Evolutionary conservation across 2,797 vertebrate species (phyloP).

Genomic region (Fringilla coelebs): DNA sequence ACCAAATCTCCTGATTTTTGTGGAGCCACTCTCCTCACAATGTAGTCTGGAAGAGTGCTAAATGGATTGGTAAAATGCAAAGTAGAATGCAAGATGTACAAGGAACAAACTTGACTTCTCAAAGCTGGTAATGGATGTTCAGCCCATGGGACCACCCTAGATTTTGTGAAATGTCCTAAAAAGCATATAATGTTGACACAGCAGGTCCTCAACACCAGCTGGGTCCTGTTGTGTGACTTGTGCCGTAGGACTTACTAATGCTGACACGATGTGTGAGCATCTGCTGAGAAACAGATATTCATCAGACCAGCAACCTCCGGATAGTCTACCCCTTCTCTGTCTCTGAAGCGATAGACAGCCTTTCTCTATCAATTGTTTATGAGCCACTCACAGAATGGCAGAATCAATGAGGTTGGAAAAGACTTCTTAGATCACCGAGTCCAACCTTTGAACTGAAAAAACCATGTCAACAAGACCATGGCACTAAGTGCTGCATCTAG

Average conservation of each 20-base stretch:
- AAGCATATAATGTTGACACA: not conserved
- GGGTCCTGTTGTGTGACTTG: not conserved
- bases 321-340: not conserved
- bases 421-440: not conserved
- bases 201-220: not conserved
- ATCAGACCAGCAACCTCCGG: not conserved
- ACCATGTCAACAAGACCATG: not conserved
- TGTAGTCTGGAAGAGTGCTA: not conserved
- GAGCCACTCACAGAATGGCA: not conserved
- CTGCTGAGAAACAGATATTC: not conserved
- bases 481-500: not conserved
- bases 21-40: not conserved
- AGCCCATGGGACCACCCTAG: not conserved
- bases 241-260: accelerated
- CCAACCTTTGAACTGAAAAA: accelerated
- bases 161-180: not conserved
- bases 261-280: not conserved
- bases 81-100: not conserved
- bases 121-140: not conserved
- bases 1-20: not conserved
- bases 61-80: not conserved
- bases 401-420: not conserved
- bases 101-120: not conserved
- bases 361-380: not conserved
- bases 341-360: not conserved